Percentiles rank a stretch among this genome's conserved stretches.
These are phyloP conservation scores for Phymanthus crucifer DNA, from an alignment of 92 coral and sea anemone genomes.

Conservation along the genomic window DNA sequence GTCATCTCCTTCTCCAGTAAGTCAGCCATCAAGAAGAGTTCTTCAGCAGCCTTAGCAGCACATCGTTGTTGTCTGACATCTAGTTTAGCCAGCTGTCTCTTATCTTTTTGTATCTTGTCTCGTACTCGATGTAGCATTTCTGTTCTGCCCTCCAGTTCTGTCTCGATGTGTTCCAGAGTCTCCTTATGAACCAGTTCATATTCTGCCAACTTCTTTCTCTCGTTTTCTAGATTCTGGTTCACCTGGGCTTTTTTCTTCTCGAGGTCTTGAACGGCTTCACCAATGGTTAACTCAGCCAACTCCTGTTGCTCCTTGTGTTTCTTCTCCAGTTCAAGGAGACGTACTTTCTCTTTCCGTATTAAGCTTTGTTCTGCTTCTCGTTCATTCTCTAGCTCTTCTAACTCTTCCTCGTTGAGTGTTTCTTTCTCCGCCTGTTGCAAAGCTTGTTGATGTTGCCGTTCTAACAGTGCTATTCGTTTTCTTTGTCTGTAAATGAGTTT, in stretches of 20 bases:
- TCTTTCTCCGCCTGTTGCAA: slow-evolving; percentile 98
- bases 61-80: slow-evolving; percentile 96
- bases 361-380: slow-evolving; percentile 94
- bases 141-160: slow-evolving; percentile 85
- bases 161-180: slow-evolving; percentile 89
- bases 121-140: slow-evolving; percentile 92
- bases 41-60: slow-evolving; percentile 98
- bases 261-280: slow-evolving; percentile 92
- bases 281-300: slow-evolving; percentile 90
- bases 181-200: slow-evolving; percentile 94
- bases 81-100: slow-evolving; percentile 86
- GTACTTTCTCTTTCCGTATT: slow-evolving; percentile 93
- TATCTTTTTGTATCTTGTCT: slow-evolving; percentile 93
- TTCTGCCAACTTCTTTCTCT: slow-evolving; percentile 79
- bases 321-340: slow-evolving; percentile 94
- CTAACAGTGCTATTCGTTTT: slow-evolving; percentile 85
- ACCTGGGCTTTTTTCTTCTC: slow-evolving; percentile 87
- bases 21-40: slow-evolving; percentile 95
- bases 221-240: slow-evolving; percentile 79
- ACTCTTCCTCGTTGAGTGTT: slow-evolving; percentile 91
- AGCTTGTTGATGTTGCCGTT: slow-evolving; percentile 95
- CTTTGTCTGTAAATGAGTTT: slow-evolving; percentile 92
- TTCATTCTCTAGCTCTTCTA: slow-evolving; percentile 94
- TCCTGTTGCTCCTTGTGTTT: slow-evolving; percentile 98
- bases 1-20: slow-evolving; percentile 97